These are phyloP conservation scores for Octopus bimaculoides DNA, from an alignment of 1,140 invertebrate genomes.

Conservation along the genomic window DNA sequence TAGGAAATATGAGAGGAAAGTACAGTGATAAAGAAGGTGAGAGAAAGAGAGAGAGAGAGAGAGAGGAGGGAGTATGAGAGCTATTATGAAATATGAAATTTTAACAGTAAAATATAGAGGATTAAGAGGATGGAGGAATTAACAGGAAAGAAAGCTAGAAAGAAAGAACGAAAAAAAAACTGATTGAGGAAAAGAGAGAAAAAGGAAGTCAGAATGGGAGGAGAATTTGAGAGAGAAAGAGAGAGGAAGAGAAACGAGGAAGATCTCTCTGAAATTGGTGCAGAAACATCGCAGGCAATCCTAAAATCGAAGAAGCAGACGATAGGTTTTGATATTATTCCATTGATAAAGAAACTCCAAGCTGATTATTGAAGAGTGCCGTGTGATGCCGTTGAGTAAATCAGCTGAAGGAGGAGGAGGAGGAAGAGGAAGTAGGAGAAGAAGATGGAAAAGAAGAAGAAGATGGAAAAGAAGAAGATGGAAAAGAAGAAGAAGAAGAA, in stretches of 20 bases:
- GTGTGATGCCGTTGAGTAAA: too few species aligned
- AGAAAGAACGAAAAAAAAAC: not conserved
- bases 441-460: too few species aligned
- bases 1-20: not conserved
- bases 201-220: not conserved
- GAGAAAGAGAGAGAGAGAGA: not conserved
- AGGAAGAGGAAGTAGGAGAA: too few species aligned
- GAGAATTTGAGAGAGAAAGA: not conserved
- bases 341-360: too few species aligned
- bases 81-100: not conserved
- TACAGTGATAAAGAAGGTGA: not conserved
- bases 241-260: not conserved
- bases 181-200: not conserved
- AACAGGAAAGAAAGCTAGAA: not conserved
- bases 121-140: not conserved
- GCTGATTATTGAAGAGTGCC: too few species aligned
- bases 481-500: not conserved
- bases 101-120: not conserved
- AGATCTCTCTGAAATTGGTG: not conserved
- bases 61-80: not conserved
- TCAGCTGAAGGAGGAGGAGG: too few species aligned
- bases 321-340: too few species aligned
- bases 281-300: too few species aligned
- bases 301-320: too few species aligned
- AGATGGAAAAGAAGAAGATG: not conserved